These are phyloP conservation scores for Caenorhabditis zanzibari DNA, from an alignment of 2,888 invertebrate genomes.

Conservation along the genomic window DNA sequence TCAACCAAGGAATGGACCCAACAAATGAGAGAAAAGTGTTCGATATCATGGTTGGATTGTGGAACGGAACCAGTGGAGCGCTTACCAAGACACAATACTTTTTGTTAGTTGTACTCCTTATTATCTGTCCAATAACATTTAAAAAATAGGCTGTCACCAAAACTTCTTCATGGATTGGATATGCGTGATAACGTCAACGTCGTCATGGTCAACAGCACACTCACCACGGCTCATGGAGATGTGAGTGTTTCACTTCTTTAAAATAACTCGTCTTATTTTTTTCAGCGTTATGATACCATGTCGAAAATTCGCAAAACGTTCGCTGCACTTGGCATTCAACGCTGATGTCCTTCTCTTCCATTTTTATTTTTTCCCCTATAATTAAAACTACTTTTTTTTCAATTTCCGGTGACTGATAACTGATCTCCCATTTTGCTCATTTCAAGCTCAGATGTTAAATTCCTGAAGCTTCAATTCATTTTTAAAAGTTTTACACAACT, in stretches of 20 bases:
- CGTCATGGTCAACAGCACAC: conserved; percentile 55
- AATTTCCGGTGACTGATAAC: too few relatives aligned
- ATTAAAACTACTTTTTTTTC: too few relatives aligned
- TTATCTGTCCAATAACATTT: background rate
- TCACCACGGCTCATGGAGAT: conserved; percentile 24
- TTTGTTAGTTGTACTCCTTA: conserved; percentile 71
- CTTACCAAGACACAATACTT: conserved; percentile 81
- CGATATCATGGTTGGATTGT: conserved; percentile 81
- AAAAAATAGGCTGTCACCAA: conserved; percentile 72
- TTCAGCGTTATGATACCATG: conserved; percentile 32
- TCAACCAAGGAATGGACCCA: conserved; percentile 86
- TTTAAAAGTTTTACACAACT: too few relatives aligned
- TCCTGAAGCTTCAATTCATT: too few relatives aligned
- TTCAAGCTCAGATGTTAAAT: too few relatives aligned
- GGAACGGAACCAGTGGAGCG: conserved; percentile 71
- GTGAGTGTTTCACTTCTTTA: background rate
- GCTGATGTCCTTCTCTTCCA: background rate
- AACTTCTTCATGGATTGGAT: conserved; percentile 74
- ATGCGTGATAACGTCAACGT: conserved; percentile 65
- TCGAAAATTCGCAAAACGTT: conserved; percentile 20
- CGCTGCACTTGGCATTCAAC: conserved; percentile 2
- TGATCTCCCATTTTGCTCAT: too few relatives aligned
- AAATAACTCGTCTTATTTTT: background rate
- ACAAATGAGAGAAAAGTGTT: conserved; percentile 82
- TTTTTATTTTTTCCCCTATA: too few relatives aligned